A percentile compares a stretch with the other conserved stretches of the same genome.
phyloP scores from a whole-genome alignment of 2,113 vertebrate species.

The Callithrix jacchus region DNA sequence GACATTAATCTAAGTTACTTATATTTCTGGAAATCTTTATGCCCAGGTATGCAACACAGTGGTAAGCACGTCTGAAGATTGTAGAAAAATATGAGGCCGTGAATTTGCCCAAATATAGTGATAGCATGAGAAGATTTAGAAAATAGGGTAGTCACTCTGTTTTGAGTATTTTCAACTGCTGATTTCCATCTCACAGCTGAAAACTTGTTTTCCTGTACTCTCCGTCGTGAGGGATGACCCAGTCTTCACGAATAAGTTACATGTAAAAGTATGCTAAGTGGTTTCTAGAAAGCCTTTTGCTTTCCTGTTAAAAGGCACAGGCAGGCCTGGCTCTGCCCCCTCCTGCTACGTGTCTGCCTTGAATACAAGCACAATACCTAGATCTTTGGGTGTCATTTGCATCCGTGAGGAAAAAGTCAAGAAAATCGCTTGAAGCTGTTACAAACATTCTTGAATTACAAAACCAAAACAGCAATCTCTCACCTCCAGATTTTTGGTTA shows the following conservation, averaged over 20 bases:
- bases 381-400: background rate
- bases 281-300: background rate
- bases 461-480: background rate
- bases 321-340: fast-evolving
- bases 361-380: background rate
- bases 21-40: background rate
- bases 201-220: background rate
- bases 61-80: background rate
- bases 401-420: background rate
- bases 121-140: background rate
- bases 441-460: background rate
- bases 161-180: background rate
- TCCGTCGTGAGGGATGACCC: background rate
- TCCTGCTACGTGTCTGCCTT: background rate
- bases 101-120: background rate
- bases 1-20: background rate
- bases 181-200: background rate
- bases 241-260: background rate
- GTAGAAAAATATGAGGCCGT: background rate
- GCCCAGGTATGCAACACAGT: background rate
- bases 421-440: background rate
- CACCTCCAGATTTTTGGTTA: background rate
- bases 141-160: background rate
- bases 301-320: background rate
- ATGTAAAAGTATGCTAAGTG: background rate